Percentiles rank a stretch among this genome's conserved stretches.
Conservation (phyloP, 1,140 invertebrate genomes). For the Drosophila asahinai region DNA sequence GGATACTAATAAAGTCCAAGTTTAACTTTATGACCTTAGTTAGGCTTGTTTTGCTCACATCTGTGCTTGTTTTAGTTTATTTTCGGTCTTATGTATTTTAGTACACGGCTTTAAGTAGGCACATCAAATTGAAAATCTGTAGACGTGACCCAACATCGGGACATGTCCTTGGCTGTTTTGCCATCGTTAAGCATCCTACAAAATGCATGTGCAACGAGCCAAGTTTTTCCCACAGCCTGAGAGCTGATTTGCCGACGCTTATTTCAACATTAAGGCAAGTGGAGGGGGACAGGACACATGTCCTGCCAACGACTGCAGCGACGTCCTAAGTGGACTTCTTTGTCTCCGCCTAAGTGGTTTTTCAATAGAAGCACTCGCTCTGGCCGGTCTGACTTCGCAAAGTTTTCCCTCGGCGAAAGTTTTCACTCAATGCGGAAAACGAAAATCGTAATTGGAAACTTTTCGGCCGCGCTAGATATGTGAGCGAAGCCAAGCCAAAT, state of each 20-base stretch:
- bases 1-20: constrained; percentile 8
- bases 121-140: constrained; percentile 61
- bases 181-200: constrained; percentile 63
- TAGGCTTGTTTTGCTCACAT: constrained; percentile 21
- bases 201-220: constrained; percentile 68
- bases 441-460: constrained; percentile 69
- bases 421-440: constrained; percentile 45
- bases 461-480: constrained; percentile 46
- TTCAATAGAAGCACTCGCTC: constrained; percentile 66
- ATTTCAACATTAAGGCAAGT: constrained; percentile 50
- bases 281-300: constrained; percentile 23
- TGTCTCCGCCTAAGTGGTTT: constrained; percentile 73
- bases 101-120: constrained; percentile 31
- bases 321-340: constrained; percentile 61
- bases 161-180: constrained; percentile 59
- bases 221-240: constrained; percentile 26
- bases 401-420: constrained; percentile 48
- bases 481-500: constrained; percentile 10
- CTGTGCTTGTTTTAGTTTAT: constrained; percentile 7
- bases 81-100: not conserved
- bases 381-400: constrained; percentile 20
- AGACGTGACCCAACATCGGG: constrained; percentile 51
- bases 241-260: constrained; percentile 19
- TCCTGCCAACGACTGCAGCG: constrained; percentile 23
- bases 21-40: constrained; percentile 2